Base-by-base conservation (phyloP, 2,113 vertebrate species). In the Zosterops japonicus region DNA sequence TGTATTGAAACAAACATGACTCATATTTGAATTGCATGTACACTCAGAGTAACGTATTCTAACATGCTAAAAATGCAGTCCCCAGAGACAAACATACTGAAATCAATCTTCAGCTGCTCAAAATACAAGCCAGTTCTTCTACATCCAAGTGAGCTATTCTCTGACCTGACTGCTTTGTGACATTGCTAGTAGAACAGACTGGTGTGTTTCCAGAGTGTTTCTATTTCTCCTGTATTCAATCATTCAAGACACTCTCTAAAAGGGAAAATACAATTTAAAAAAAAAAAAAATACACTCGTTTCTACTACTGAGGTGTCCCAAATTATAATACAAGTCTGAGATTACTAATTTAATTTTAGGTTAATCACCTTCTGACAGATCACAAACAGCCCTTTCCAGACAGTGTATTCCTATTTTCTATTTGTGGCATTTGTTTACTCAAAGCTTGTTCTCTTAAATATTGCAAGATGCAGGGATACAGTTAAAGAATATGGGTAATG, bases 11-110 rank as follows among this genome's bases (percentile, higher is more conserved):
- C 82, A 75, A 74, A 25, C 0, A 1, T 76, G 87, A 82, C 65
- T 96, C 80, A 61, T 71, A 87, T 17, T 41, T 64, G 92, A 95
- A 90, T 67, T 75, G 65, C 82, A 84, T 33, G 25, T 78, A 27
- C 46, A 46, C 72, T 55, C 49, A 13, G 72, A 87, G 25, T 47
- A 87, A 84, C 14, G 15, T n/a, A 84, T 80, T 90, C 87, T 74
- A 95, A 65, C 8, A 20, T 27, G 49, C 71, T 76, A 68, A 94
- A 83, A 67, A 71, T 56, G 36, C 65, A 90, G 5, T 71, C 94
- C 79, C 86, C 46, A 28, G 89, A 87, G 93, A 28, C 44, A 76
- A 70, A 88, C 28, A 9, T 6, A 56, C 81, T 61, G 68, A 94
- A 93, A 89, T 70, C 7, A 4, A 67, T 83, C 85, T 87, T 78